Conservation (phyloP, 2,888 invertebrate species). For the Cryptocephalus primarius region DNA sequence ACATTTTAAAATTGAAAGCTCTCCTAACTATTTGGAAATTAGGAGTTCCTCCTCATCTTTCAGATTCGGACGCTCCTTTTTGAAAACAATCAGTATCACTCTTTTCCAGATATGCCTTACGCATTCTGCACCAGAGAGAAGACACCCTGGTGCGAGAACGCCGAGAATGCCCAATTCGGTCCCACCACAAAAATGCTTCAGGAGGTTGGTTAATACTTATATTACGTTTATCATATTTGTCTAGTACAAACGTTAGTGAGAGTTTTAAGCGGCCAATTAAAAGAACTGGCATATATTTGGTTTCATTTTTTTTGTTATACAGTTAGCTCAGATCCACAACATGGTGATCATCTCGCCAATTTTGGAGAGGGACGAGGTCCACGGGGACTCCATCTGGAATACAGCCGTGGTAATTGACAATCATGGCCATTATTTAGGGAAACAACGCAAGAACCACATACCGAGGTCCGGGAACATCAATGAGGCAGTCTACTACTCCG, state of each 20-base stretch:
- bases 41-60: no score
- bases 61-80: no score
- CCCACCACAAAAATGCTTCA: conserved; percentile 69
- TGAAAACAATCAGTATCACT: no score
- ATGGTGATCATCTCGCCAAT: conserved; percentile 95
- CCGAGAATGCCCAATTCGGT: conserved; percentile 77
- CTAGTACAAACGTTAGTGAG: no score
- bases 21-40: no score
- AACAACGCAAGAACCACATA: conserved; percentile 96
- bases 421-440: conserved; percentile 76
- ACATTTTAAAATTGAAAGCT: no score
- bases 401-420: conserved; percentile 87
- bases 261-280: no score
- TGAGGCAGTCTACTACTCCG: conserved; percentile 91
- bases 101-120: conserved; percentile 83
- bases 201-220: conserved; percentile 37
- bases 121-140: conserved; percentile 93
- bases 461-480: conserved; percentile 95
- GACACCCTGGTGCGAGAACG: conserved; percentile 89
- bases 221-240: no score
- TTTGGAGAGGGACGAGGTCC: conserved; percentile 74
- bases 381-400: conserved; percentile 85
- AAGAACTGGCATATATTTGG: no score
- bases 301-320: no score
- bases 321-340: conserved; percentile 67